Conservation (phyloP, 2,888 invertebrate species). For the Seladonia tumulorum region DNA sequence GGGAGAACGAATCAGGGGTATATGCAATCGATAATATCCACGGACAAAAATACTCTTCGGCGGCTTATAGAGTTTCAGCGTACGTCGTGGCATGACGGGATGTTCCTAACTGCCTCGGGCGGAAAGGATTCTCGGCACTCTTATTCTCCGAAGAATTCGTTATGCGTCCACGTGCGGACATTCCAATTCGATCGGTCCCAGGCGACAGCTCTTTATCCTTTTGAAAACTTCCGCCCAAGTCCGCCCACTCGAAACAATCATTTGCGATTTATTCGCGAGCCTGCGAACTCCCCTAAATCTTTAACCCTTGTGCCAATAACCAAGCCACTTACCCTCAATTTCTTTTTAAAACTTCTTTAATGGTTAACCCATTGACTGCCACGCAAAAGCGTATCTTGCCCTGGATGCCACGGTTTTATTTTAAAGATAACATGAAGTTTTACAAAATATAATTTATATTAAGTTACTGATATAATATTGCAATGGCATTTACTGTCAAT, state of each 20-base stretch:
- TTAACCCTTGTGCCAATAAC: too few relatives aligned
- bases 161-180: neutral
- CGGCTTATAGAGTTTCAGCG: conserved; percentile 72
- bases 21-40: conserved; percentile 79
- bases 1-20: conserved; percentile 59
- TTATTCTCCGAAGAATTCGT: conserved; percentile 23
- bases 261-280: neutral
- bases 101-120: conserved; percentile 45
- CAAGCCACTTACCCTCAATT: too few relatives aligned
- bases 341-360: too few relatives aligned
- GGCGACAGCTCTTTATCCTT: neutral
- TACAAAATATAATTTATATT: too few relatives aligned
- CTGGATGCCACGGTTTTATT: too few relatives aligned
- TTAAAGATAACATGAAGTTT: too few relatives aligned
- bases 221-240: neutral
- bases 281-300: neutral
- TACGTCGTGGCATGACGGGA: conserved; percentile 43
- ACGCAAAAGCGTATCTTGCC: too few relatives aligned
- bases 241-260: neutral
- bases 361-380: too few relatives aligned
- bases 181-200: neutral
- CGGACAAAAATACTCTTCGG: conserved; percentile 77
- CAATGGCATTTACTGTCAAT: too few relatives aligned
- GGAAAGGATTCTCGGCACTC: conserved; percentile 47
- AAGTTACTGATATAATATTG: too few relatives aligned